Base-by-base conservation (phyloP, 2,888 invertebrate genomes). In the Cephalotes varians region DNA sequence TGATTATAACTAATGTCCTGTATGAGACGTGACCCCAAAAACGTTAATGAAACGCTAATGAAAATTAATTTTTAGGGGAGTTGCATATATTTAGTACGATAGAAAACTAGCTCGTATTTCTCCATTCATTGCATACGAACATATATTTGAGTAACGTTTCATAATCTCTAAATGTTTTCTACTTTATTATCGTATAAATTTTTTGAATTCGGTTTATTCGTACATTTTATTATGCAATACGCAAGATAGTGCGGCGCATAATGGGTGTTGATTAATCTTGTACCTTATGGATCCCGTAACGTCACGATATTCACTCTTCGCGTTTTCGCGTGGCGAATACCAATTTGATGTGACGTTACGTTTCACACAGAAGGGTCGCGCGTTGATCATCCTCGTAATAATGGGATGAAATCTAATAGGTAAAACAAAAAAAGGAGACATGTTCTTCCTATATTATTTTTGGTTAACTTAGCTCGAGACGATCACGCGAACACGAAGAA, bases 231-330 rank as follows among this genome's bases (percentile, higher is more conserved):
- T 71, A 73, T 54, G 60, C 49, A n/a, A 62, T 76, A 80, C 56
- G 65, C 81, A 69, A 49, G 71, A 72, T 12, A 25, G 21, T 49
- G 31, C 31, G 54, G 7, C 34, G 60, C 37, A 49, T 31, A 69
- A 58, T 51, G n/a, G 47, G 56, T 76, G 82, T 82, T 85, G 84
- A 83, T 86, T 84, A 73, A 73, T 54, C 67, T n/a, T n/a, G n/a
- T n/a, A 34, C 77, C 12, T 10, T 21, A 64, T 31, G n/a, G 31
- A 9, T 18, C n/a, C 7, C 21, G 15, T 56, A 15, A 81, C 65
- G 54, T 82, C 77, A 73, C 79, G 81, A 85, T 81, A 77, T 80
- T 47, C 54, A 64, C 60, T 25, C 31, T 47, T 54, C 9, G 60
- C 40, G 25, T 67, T 76, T 31, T 10, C 10, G 34, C 58, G 44